phyloP scores from a whole-genome alignment of 2,797 vertebrate species.

The Prionace glauca region DNA sequence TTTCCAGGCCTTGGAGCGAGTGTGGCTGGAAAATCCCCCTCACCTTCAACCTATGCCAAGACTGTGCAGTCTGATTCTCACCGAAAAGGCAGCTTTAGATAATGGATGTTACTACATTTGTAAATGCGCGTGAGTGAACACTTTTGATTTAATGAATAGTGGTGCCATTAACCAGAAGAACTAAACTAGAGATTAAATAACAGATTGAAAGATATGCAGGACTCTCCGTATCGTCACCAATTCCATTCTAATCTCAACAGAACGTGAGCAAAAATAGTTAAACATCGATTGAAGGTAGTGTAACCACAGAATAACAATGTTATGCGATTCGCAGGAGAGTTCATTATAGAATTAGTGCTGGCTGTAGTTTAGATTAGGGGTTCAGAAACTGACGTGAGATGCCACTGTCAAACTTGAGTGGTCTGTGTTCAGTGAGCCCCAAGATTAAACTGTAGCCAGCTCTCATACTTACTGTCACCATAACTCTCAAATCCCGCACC shows the following conservation, averaged over 20 bases:
- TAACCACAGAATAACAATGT: slow-evolving; percentile 19
- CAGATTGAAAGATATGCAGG: background rate
- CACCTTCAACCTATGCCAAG: background rate
- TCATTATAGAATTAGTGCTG: background rate
- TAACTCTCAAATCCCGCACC: too few species aligned
- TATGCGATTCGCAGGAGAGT: background rate
- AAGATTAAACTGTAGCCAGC: background rate
- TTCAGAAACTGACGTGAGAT: background rate
- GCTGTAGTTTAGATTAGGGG: slow-evolving; percentile 6
- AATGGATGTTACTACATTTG: background rate
- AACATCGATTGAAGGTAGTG: background rate
- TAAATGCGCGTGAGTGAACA: background rate
- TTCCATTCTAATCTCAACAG: slow-evolving; percentile 18
- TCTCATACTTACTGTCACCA: background rate
- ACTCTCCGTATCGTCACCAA: background rate
- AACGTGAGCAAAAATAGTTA: background rate
- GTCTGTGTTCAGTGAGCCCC: background rate
- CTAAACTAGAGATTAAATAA: background rate
- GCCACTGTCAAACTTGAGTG: background rate
- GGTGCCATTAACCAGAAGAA: background rate
- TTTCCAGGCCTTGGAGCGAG: too few species aligned
- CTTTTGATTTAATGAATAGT: background rate
- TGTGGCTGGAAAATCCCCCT: too few species aligned
- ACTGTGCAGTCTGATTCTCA: background rate
- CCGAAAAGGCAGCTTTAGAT: background rate